Conservation (phyloP, 2,888 invertebrate species). For the Magallana nippona region DNA sequence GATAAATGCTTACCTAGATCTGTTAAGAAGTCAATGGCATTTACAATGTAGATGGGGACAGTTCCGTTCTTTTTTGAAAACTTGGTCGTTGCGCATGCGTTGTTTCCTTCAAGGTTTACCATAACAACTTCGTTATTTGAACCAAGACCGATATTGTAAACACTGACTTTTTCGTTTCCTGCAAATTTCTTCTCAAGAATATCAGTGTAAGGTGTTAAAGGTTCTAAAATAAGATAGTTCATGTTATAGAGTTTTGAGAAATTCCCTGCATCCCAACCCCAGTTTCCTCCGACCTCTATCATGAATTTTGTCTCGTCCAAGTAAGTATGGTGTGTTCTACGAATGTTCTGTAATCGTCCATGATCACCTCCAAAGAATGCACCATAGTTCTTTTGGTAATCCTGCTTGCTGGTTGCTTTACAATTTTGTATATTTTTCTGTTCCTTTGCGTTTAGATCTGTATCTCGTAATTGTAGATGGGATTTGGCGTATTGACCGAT, state of each 20-base stretch:
- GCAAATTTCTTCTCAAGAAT: constrained; percentile 55
- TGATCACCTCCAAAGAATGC: constrained; percentile 51
- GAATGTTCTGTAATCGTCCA: constrained; percentile 42
- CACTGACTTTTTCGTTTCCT: constrained; percentile 53
- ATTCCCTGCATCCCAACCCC: constrained; percentile 58
- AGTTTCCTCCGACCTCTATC: constrained; percentile 60
- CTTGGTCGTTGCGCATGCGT: constrained; percentile 59
- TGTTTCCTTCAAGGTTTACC: constrained; percentile 55
- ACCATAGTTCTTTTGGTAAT: constrained; percentile 38
- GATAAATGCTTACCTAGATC: constrained; percentile 38
- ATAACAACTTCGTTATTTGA: constrained; percentile 53
- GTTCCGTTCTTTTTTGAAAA: constrained; percentile 51
- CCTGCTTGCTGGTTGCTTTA: constrained; percentile 47
- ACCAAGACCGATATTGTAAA: constrained; percentile 59
- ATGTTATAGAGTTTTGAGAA: constrained; percentile 56
- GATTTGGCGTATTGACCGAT: background rate
- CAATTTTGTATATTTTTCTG: constrained; percentile 38
- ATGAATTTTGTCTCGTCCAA: constrained; percentile 52
- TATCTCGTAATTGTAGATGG: background rate
- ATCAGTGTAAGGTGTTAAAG: constrained; percentile 51
- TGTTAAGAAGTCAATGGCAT: constrained; percentile 55
- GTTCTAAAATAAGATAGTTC: constrained; percentile 56
- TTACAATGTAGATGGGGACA: constrained; percentile 51
- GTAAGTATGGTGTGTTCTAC: constrained; percentile 56
- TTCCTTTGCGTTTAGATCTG: constrained; percentile 47